Conservation (phyloP, 2,797 vertebrate species). For the Notoglanidium macrostoma region DNA sequence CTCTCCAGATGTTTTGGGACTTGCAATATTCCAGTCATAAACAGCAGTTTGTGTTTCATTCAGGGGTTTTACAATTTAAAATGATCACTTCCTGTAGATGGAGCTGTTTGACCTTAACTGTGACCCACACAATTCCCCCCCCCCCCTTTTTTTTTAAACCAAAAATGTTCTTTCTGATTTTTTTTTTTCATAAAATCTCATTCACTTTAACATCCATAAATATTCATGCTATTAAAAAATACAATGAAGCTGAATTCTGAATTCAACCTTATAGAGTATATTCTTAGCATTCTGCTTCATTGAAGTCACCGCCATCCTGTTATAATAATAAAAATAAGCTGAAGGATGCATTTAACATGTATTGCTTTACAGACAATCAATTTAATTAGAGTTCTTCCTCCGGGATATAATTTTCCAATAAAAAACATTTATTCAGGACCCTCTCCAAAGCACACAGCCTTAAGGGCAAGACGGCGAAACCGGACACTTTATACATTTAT, state of each 20-base stretch:
- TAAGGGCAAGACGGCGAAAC: not conserved
- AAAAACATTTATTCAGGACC: not conserved
- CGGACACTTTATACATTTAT: not conserved
- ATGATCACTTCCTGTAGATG: conserved; percentile 23
- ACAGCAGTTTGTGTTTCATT: not conserved
- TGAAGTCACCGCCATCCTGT: not conserved
- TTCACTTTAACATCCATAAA: not conserved
- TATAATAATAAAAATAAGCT: not conserved
- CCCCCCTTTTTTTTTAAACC: not conserved
- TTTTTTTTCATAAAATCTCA: not conserved
- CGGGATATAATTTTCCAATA: not conserved
- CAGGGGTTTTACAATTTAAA: not conserved
- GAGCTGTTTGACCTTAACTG: conserved; percentile 32
- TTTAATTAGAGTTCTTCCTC: not conserved
- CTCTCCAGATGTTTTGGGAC: not conserved
- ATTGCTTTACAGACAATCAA: not conserved
- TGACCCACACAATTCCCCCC: not conserved
- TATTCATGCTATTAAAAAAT: not conserved
- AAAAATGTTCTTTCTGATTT: not conserved
- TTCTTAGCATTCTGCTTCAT: not conserved
- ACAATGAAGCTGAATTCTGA: no score
- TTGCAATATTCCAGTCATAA: not conserved
- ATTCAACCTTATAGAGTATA: not conserved
- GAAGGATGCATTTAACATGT: not conserved
- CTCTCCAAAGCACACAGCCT: not conserved